Conservation (phyloP, 2,797 vertebrate species). For the Fistularia tabacaria region DNA sequence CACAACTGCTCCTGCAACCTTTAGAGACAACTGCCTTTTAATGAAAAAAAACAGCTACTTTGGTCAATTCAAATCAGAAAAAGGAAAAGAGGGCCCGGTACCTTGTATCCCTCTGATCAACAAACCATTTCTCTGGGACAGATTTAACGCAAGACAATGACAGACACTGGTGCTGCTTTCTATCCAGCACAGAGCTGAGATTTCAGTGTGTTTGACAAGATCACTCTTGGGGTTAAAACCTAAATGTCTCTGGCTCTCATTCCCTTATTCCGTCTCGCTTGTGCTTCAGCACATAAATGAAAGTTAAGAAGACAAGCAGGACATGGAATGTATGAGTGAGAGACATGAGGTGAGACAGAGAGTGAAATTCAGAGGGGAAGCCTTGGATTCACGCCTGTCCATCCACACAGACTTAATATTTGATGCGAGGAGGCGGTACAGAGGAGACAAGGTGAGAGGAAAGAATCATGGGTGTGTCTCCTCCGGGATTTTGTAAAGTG, state of each 20-base stretch:
- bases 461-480: slow-evolving; percentile 49
- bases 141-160: slow-evolving; percentile 10
- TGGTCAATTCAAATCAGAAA: slow-evolving; percentile 3
- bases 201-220: slow-evolving; percentile 46
- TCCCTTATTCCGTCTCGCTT: slow-evolving; percentile 18
- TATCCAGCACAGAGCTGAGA: slow-evolving; percentile 20
- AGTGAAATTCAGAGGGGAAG: slow-evolving; percentile 21
- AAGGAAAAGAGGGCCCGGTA: slow-evolving; percentile 10
- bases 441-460: slow-evolving; percentile 27
- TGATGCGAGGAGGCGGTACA: slow-evolving; percentile 45
- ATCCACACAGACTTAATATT: slow-evolving; percentile 60
- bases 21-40: no score
- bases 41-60: no score
- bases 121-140: slow-evolving; percentile 8
- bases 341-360: slow-evolving; percentile 34
- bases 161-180: slow-evolving; percentile 15
- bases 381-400: slow-evolving; percentile 25
- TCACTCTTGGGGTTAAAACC: slow-evolving; percentile 13
- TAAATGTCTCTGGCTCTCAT: slow-evolving; percentile 44
- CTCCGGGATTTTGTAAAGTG: slow-evolving; percentile 43
- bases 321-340: slow-evolving; percentile 10
- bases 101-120: slow-evolving; percentile 15
- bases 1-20: no score
- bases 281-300: slow-evolving; percentile 16
- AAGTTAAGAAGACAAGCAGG: slow-evolving; percentile 24